Conservation (phyloP, 2,888 invertebrate species). For the Trachelus tabidus region DNA sequence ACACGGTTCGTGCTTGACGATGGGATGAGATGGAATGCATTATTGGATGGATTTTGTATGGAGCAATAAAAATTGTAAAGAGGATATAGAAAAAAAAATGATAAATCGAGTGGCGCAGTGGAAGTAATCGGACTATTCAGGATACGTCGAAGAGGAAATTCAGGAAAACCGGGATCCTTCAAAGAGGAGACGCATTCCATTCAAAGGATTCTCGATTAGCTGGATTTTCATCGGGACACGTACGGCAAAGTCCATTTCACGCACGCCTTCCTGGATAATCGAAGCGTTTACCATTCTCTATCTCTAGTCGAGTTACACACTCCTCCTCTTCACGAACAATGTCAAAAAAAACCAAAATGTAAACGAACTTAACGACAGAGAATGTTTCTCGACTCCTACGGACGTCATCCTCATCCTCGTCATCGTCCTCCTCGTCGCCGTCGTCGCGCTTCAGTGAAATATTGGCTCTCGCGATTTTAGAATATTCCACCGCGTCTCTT, state of each 20-base stretch:
- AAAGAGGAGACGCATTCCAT: slow-evolving; percentile 20
- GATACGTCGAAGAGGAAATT: slow-evolving; percentile 30
- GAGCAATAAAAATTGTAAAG: slow-evolving; percentile 53
- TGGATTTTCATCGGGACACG: slow-evolving; percentile 38
- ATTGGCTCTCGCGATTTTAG: slow-evolving; percentile 17
- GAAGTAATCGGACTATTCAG: slow-evolving; percentile 28
- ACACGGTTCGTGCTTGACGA: slow-evolving; percentile 56
- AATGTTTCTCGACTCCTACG: slow-evolving; percentile 7
- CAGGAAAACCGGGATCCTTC: slow-evolving; percentile 31
- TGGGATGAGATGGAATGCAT: slow-evolving; percentile 46
- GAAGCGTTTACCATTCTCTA: slow-evolving; percentile 7
- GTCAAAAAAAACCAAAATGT: background rate
- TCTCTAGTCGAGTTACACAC: background rate
- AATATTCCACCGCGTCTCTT: slow-evolving; percentile 23
- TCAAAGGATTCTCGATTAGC: slow-evolving; percentile 21
- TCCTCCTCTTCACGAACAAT: background rate
- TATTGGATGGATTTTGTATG: slow-evolving; percentile 50
- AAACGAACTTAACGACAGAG: slow-evolving; percentile 8
- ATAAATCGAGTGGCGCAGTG: slow-evolving; percentile 12
- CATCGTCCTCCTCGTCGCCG: slow-evolving; percentile 4
- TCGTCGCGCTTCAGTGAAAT: slow-evolving; percentile 10
- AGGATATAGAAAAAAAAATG: slow-evolving; percentile 36
- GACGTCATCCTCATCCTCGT: slow-evolving; percentile 12
- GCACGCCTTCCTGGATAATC: background rate
- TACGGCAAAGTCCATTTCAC: slow-evolving; percentile 21